Evolutionary conservation across 2,113 vertebrate species (phyloP), one percentile per base, ranked within the genome.

Genomic region (Pagrus major): DNA sequence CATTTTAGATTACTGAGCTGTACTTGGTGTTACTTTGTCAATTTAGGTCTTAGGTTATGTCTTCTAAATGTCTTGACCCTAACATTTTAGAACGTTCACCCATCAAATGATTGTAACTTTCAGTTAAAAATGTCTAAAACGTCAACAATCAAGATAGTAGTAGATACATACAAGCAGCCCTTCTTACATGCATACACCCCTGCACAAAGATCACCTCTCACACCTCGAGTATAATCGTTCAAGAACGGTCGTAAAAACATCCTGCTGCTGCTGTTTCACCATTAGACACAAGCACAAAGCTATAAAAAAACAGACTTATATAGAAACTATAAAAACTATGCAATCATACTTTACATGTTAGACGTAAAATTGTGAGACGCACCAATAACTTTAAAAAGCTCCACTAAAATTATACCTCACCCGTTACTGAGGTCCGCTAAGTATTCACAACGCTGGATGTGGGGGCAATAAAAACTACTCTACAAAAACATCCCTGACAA

Each of bases 381-480:
- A 55, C 52, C 71, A 68, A 73, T 87, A 87, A 88, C 68, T 87
- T 87, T 87, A 76, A 85, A n/a, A 83, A 80, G 77, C 71, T 11
- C 35, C 47, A 70, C 41, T 77, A 74, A 85, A 88, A 83, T 71
- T 55, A 76, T 35, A 77, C 35, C 14, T 71, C 18, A 49, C 15
- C 21, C 16, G 2, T 65, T 86, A 68, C 47, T 47, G 51, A 75
- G 61, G 75, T 81, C 59, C 20, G 31, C 65, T 54, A 37, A 80
- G 74, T 60, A 76, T n/a, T 39, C 64, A 21, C 27, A 46, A 16
- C 0, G 0, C 25, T 65, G 4, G 9, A 49, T 56, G 37, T 23
- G 37, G 7, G 23, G 39, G 56, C 46, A 20, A 51, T 78, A 76
- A 82, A n/a, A 87, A 81, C 0, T 1, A 84, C 2, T 56, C 52